Evolutionary conservation across 2,797 vertebrate species (phyloP).

Genomic region (Erethizon dorsatum): DNA sequence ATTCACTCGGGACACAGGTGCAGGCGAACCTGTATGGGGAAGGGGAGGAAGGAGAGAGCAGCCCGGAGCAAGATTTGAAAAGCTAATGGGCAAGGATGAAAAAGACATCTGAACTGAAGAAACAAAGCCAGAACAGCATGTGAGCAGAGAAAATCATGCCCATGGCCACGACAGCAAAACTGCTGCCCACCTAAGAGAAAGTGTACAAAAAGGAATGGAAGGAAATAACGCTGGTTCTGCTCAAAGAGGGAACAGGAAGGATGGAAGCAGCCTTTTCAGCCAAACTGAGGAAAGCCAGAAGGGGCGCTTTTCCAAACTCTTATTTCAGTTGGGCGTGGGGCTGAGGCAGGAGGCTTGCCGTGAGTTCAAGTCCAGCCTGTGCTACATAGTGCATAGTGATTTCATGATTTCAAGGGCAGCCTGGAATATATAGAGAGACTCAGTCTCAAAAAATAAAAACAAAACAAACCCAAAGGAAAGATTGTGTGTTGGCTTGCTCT

Average conservation of each 20-base stretch:
- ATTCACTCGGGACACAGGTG: too few relatives aligned
- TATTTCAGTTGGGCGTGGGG: neutral
- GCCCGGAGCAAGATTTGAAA: neutral
- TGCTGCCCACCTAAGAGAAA: neutral
- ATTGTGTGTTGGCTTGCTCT: neutral
- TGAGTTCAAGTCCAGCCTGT: neutral
- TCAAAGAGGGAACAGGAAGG: neutral
- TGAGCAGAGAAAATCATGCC: neutral
- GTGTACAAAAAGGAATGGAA: neutral
- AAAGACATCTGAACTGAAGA: neutral
- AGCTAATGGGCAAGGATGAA: neutral
- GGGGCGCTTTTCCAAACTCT: neutral
- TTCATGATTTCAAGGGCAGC: neutral
- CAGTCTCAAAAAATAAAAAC: neutral
- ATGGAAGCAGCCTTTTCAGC: neutral
- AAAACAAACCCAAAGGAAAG: neutral
- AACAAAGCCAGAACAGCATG: neutral
- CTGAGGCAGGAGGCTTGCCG: neutral
- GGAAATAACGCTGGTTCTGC: neutral
- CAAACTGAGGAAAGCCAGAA: neutral
- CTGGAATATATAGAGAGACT: neutral
- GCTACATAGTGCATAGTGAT: neutral
- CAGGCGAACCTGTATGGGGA: neutral
- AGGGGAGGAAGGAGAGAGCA: neutral
- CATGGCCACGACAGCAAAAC: neutral